Evolutionary conservation across 2,797 vertebrate genomes (phyloP), one percentile per base, ranked within the genome.

Genomic region (Alca torda): DNA sequence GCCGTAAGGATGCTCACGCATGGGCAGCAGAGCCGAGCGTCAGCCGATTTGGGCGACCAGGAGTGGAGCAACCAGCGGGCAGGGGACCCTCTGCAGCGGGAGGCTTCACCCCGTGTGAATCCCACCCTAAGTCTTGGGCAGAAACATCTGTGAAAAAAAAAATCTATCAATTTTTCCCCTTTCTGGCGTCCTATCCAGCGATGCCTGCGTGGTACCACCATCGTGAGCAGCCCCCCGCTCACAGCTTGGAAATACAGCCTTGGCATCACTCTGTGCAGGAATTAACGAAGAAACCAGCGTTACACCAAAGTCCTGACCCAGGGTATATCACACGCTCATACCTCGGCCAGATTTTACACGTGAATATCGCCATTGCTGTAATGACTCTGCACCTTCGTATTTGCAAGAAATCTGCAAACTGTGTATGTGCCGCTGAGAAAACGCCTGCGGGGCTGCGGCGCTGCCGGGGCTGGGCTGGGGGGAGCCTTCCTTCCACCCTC

Each of bases 21-120:
- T 2, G 2, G 75, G 48, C 48, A 26, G 33, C 4, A 25, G 64
- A 46, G 54, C 54, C 6, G 59, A 59, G 45, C n/a, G 56, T 17
- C 48, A 30, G 25, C 65, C 1, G 2, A 8, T 18, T 2, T 0
- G 4, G 46, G n/a, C 6, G 30, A 41, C 24, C n/a, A 23, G 1
- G 1, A 72, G 69, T 3, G 1, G 20, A 46, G 54, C 43, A 59
- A 45, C 21, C 7, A 35, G 69, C n/a, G 48, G 20, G 35, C 41
- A 33, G n/a, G 39, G 50, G 16, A 31, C 24, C 31, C 35, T 46
- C 65, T 20, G 74, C 50, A n/a, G 41, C 9, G 4, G 17, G 69
- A 39, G 30, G 64, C 43, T 37, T 51, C 51, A 19, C 28, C 46
- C 80, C 24, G 0, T 2, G 17, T 5, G 63, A 54, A 35, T 33